Percentiles rank a stretch among this genome's conserved stretches.
These are phyloP conservation scores for Dissostichus mawsoni DNA, from an alignment of 2,113 vertebrate species.

Conservation along the genomic window DNA sequence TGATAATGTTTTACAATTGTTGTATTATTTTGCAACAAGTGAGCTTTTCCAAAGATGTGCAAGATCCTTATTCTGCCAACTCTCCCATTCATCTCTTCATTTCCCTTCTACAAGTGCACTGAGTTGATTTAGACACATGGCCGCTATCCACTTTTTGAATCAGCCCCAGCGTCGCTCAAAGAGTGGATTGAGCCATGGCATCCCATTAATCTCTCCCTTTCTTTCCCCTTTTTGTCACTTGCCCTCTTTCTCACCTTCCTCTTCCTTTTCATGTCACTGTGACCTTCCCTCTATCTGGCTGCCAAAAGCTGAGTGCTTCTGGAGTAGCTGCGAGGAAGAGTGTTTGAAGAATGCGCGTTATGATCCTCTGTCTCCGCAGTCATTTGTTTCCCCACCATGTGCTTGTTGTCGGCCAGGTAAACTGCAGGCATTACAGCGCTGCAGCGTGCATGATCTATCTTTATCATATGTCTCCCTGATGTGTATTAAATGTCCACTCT, in stretches of 20 bases:
- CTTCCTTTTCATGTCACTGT: slow-evolving; percentile 40
- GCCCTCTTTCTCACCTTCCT: slow-evolving; percentile 48
- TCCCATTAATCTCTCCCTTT: slow-evolving; percentile 60
- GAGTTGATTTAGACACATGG: slow-evolving; percentile 35
- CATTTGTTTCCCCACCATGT: slow-evolving; percentile 65
- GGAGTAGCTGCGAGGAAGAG: slow-evolving; percentile 37
- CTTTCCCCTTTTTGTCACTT: slow-evolving; percentile 30
- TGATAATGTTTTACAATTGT: neutral
- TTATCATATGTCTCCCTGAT: slow-evolving; percentile 42
- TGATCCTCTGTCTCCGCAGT: slow-evolving; percentile 56
- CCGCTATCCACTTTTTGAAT: slow-evolving; percentile 44
- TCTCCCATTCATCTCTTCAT: slow-evolving; percentile 8
- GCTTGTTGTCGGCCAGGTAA: slow-evolving; percentile 53
- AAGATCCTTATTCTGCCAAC: neutral
- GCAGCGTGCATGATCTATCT: slow-evolving; percentile 26
- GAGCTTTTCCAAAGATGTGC: neutral
- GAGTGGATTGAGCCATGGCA: slow-evolving; percentile 66
- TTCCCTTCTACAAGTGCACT: slow-evolving; percentile 11
- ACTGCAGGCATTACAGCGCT: slow-evolving; percentile 51
- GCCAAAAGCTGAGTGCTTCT: slow-evolving; percentile 53
- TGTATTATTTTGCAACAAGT: neutral
- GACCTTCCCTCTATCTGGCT: slow-evolving; percentile 62
- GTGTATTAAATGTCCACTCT: slow-evolving; percentile 32
- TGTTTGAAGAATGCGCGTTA: slow-evolving; percentile 50
- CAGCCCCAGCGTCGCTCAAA: slow-evolving; percentile 33